Evolutionary conservation across 1,140 invertebrate species (phyloP), one percentile per base, ranked within the genome.

Genomic region (Mya arenaria): DNA sequence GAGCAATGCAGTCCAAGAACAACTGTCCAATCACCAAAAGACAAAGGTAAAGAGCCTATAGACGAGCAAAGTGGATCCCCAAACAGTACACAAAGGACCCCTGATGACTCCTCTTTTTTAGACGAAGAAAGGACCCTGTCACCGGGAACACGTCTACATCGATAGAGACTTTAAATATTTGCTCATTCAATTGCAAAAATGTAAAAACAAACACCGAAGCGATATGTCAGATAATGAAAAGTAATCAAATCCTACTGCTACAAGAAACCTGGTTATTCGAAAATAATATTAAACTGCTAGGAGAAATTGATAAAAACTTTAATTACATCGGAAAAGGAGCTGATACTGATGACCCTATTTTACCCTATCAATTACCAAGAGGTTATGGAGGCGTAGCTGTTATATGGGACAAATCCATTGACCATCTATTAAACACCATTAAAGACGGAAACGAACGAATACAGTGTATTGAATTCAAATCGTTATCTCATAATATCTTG

Each of bases 181-280:
- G 48, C 28, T 68, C 65, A 41, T 23, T 41, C 15, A 68, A 68
- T n/a, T 68, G 65, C 41, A 68, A 68, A 68, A 41, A 68, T 41
- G 41, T 68, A 39, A 39, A 39, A 4, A 1, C 65, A 39, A 39
- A 19, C 6, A 39, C 65, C 13, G 8, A 41, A 28, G 19, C 65
- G 4, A 41, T 68, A n/a, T 17, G 17, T 19, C 34, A 68, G 25
- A 34, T 41, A 4, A n/a, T 41, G 65, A 68, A 68, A 68, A 17
- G 5, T n/a, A 25, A 8, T 19, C 17, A 39, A 17, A 68, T 68
- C 25, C 17, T 68, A 23, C 41, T 68, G 15, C 36, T 68, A 68
- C 65, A 68, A 58, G 69, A 72, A 28, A 30, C 55, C 36, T 72
- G 69, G 69, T 34, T 72, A 34, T 72, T 58, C 15, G 13, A 72